Evolutionary conservation across 2,888 invertebrate species (phyloP).

Genomic region (Candidula unifasciata): DNA sequence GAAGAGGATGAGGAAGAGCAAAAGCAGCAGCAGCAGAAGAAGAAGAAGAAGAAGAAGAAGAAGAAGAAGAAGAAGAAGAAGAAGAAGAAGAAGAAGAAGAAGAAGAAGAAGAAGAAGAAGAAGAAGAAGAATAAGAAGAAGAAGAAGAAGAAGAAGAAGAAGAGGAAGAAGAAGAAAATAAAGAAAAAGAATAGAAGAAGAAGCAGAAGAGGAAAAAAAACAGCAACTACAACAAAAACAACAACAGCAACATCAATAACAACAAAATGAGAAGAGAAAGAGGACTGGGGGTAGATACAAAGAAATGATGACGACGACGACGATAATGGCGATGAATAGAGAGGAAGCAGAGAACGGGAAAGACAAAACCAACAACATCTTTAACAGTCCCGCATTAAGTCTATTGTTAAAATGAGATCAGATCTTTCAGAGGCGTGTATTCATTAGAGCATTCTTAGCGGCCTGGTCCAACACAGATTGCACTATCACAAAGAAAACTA

Average conservation of each 20-base stretch:
- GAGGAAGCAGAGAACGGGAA: not conserved
- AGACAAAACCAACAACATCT: too few relatives aligned
- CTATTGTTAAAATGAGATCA: too few relatives aligned
- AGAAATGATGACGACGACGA: not conserved
- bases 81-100: constrained; percentile 15
- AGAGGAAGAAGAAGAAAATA: not conserved
- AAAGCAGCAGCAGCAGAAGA: not conserved
- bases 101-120: constrained; percentile 31
- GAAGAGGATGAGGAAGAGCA: not conserved
- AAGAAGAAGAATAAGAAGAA: constrained; percentile 22
- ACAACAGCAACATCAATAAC: not conserved
- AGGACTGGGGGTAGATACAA: not conserved
- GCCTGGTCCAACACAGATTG: too few relatives aligned
- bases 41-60: constrained; percentile 7
- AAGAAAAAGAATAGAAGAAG: constrained; percentile 5
- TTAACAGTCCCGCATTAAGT: too few relatives aligned
- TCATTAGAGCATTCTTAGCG: too few relatives aligned
- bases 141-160: constrained; percentile 5
- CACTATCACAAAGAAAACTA: too few relatives aligned
- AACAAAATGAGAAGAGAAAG: not conserved
- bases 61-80: not conserved
- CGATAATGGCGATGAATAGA: not conserved
- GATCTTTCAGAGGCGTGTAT: too few relatives aligned
- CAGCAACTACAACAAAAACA: not conserved
- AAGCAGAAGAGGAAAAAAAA: not conserved